Evolutionary conservation across 37 sponge, comb jelly and placozoan species (phyloP).

Genomic region (Hexactinellida sp.): DNA sequence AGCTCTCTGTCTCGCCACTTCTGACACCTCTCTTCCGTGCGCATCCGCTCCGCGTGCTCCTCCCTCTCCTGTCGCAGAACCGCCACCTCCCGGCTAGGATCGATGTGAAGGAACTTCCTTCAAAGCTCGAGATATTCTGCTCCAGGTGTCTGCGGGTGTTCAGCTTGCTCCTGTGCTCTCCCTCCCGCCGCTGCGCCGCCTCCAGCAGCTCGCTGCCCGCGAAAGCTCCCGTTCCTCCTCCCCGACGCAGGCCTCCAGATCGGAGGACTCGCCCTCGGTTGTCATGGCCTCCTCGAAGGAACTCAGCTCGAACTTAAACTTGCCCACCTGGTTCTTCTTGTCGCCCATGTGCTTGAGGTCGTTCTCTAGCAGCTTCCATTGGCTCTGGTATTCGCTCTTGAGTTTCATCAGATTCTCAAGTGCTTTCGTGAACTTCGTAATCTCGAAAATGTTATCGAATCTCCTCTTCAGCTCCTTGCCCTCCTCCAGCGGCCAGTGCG

Average conservation of each 20-base stretch:
- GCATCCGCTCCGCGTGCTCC: not conserved
- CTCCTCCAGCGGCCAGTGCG: conserved; percentile 88
- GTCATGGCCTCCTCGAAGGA: not conserved
- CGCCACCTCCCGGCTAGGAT: not conserved
- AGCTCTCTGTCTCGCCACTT: not conserved
- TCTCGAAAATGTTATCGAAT: conserved; percentile 96
- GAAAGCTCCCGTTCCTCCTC: not conserved
- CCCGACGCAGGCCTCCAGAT: not conserved
- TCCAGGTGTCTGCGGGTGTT: not conserved
- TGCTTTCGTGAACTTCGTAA: conserved; percentile 31
- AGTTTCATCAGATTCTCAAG: conserved; percentile 54
- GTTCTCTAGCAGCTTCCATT: conserved; percentile 31
- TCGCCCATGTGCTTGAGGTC: conserved; percentile 55
- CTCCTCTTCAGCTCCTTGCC: conserved; percentile 76
- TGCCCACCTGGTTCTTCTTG: not conserved
- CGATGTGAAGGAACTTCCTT: not conserved
- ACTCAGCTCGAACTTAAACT: not conserved
- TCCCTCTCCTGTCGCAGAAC: not conserved
- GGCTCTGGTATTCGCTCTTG: conserved; percentile 29
- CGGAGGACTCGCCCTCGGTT: not conserved
- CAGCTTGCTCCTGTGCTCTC: not conserved
- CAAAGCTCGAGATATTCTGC: not conserved
- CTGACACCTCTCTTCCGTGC: not conserved
- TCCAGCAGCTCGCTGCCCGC: not conserved
- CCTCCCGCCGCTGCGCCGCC: not conserved